Conservation (phyloP, 2,113 vertebrate species). For the Austrofundulus limnaeus region DNA sequence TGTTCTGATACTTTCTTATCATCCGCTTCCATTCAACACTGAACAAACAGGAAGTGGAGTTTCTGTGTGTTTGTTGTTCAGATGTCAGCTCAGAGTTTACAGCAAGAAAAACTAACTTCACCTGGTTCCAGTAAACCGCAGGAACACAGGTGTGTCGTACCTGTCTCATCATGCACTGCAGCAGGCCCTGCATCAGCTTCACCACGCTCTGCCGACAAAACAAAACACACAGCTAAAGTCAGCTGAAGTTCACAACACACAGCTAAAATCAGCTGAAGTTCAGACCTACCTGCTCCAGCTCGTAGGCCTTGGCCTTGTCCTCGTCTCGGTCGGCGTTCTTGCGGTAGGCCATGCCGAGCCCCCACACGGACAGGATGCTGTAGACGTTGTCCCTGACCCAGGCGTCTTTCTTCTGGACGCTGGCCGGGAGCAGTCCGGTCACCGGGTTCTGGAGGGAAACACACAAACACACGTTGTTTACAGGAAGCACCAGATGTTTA, state of each 20-base stretch:
- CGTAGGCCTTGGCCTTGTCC: conserved; percentile 98
- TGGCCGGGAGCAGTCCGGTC: conserved; percentile 91
- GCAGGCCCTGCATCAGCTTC: conserved; percentile 96
- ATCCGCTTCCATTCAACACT: background rate
- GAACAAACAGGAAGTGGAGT: background rate
- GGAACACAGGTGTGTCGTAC: conserved; percentile 66
- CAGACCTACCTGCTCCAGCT: conserved; percentile 90
- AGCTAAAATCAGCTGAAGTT: background rate
- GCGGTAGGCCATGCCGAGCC: conserved; percentile 95
- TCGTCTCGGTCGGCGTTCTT: conserved; percentile 97
- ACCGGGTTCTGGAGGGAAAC: conserved; percentile 86
- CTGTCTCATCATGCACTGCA: conserved; percentile 99
- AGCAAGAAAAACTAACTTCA: background rate
- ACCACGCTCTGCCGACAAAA: conserved; percentile 88
- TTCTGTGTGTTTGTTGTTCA: too few species aligned
- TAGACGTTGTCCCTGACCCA: conserved; percentile 98
- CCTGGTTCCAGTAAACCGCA: background rate
- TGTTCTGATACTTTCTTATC: background rate
- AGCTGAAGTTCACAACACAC: background rate
- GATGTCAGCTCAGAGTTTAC: too few species aligned
- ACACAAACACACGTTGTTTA: background rate
- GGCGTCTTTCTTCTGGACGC: conserved; percentile 89
- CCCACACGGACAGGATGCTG: conserved; percentile 95
- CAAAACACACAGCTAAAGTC: background rate
- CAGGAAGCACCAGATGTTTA: background rate